phyloP scores from a whole-genome alignment of 2,888 invertebrate genomes.

The Heliconius ethilla region DNA sequence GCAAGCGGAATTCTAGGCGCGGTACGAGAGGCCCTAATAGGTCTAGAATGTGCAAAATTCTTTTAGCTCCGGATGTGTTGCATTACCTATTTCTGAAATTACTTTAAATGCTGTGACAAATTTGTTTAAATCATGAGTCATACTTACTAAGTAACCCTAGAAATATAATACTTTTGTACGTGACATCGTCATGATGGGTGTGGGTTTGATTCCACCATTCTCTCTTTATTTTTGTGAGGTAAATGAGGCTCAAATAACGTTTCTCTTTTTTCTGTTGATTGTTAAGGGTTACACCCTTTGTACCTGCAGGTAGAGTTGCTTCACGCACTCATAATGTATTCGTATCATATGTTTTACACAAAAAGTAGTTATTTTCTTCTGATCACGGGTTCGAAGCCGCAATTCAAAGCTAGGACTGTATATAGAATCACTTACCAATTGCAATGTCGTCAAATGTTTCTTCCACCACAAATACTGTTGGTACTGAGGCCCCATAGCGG shows the following conservation, averaged over 20 bases:
- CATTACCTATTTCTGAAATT: slow-evolving; percentile 34
- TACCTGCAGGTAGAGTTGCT: too few relatives aligned
- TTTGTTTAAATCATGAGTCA: slow-evolving; percentile 5
- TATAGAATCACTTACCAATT: slow-evolving; percentile 84
- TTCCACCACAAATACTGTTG: slow-evolving; percentile 96
- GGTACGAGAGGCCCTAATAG: slow-evolving; percentile 49
- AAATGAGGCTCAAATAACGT: too few relatives aligned
- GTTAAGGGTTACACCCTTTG: too few relatives aligned
- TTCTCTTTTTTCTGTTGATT: too few relatives aligned
- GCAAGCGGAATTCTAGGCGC: slow-evolving; percentile 65
- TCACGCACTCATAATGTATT: too few relatives aligned
- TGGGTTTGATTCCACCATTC: too few relatives aligned
- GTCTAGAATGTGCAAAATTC: slow-evolving; percentile 41
- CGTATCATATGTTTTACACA: too few relatives aligned
- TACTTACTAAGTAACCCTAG: neutral
- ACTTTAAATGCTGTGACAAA: slow-evolving; percentile 25
- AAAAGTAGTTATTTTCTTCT: too few relatives aligned
- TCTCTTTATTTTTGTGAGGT: too few relatives aligned
- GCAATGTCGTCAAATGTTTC: slow-evolving; percentile 91
- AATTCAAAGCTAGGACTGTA: too few relatives aligned
- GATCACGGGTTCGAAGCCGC: too few relatives aligned
- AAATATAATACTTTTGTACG: neutral
- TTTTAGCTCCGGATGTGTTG: slow-evolving; percentile 37
- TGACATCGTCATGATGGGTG: too few relatives aligned
- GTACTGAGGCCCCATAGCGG: slow-evolving; percentile 92